Conservation (phyloP, 2,888 invertebrate genomes). For the Phania funesta region DNA sequence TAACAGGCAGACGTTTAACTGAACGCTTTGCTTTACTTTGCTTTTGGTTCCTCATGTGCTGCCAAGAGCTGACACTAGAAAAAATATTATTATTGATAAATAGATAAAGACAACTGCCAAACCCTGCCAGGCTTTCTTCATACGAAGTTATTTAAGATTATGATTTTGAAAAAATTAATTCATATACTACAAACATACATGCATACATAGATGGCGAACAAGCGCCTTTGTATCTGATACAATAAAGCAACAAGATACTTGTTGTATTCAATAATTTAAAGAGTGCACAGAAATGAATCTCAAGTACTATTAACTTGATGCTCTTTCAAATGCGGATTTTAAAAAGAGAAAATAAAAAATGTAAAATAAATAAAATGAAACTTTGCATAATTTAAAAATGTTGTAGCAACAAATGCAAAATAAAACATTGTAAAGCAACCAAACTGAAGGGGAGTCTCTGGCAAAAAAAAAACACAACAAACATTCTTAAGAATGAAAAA, state of each 20-base stretch:
- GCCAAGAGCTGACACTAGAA: no score
- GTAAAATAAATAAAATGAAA: slow-evolving; percentile 61
- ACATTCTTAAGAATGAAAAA: slow-evolving; percentile 16
- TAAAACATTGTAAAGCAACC: slow-evolving; percentile 7
- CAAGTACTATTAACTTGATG: slow-evolving; percentile 68
- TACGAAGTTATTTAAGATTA: slow-evolving; percentile 45
- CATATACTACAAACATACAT: background rate
- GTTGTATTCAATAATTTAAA: slow-evolving; percentile 53
- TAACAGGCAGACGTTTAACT: no score
- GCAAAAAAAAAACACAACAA: background rate
- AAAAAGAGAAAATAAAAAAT: slow-evolving; percentile 42
- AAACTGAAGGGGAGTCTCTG: slow-evolving; percentile 64
- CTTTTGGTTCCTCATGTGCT: no score
- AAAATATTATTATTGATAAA: no score
- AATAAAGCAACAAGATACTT: slow-evolving; percentile 62
- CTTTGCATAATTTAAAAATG: slow-evolving; percentile 65
- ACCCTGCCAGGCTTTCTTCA: slow-evolving; percentile 25
- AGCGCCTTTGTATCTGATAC: slow-evolving; percentile 21
- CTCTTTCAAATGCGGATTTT: slow-evolving; percentile 66
- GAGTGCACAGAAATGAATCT: slow-evolving; percentile 37
- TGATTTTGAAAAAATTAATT: slow-evolving; percentile 12
- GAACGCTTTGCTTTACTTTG: no score
- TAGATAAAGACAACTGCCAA: background rate
- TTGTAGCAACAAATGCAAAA: slow-evolving; percentile 51
- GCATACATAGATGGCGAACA: background rate